These are phyloP conservation scores for Urocitellus parryii DNA, from an alignment of 2,113 vertebrate genomes.

Conservation along the genomic window DNA sequence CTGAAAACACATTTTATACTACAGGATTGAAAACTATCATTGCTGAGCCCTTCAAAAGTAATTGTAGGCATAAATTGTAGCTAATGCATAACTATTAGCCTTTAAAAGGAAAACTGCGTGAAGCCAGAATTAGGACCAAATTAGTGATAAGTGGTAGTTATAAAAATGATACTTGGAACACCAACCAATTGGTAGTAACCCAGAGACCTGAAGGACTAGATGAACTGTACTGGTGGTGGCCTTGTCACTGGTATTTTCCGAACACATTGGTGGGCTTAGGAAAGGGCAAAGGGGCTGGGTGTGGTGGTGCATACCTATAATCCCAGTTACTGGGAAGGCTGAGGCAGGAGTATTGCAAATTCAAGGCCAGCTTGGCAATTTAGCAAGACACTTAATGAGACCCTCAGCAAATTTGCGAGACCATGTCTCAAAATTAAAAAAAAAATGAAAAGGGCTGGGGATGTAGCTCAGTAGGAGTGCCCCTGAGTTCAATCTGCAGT, in stretches of 20 bases:
- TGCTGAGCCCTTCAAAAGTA: constrained; percentile 68
- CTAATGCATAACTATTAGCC: constrained; percentile 72
- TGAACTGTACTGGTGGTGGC: not conserved
- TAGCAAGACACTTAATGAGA: not conserved
- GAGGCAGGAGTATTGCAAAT: not conserved
- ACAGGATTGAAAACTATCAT: constrained; percentile 65
- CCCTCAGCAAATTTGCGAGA: not conserved
- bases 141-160: constrained; percentile 73
- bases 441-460: not conserved
- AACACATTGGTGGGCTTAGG: not conserved
- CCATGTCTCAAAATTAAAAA: not conserved
- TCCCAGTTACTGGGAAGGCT: not conserved
- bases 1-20: constrained; percentile 66
- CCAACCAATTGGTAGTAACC: not conserved
- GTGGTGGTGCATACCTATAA: no score
- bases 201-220: not conserved
- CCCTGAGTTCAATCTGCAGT: no score
- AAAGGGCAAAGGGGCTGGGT: not conserved
- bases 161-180: constrained; percentile 50
- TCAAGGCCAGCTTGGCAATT: not conserved
- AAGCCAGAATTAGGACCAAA: constrained; percentile 61
- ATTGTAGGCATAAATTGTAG: constrained; percentile 76
- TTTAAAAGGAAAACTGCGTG: constrained; percentile 65
- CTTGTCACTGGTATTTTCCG: not conserved
- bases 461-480: no score